Evolutionary conservation across 1,140 invertebrate species (phyloP), one percentile per base, ranked within the genome.

Genomic region (Caenorhabditis brenneri): DNA sequence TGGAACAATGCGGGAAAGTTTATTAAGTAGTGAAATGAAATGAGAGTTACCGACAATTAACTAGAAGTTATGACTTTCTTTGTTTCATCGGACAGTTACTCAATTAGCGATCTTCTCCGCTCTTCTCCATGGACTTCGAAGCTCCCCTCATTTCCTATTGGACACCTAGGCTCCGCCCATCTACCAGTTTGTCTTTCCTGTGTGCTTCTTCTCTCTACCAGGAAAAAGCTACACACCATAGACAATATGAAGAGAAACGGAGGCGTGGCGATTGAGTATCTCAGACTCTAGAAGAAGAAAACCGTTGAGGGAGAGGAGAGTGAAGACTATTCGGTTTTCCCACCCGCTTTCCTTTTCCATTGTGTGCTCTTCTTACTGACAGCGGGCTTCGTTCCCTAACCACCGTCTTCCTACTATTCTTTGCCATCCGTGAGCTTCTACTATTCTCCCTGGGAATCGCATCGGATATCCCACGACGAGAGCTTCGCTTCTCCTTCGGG

Each of bases 381-480:
- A 74, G 36, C 33, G 36, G 36, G 65, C 36, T 74, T 74, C 65
- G 33, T 74, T 74, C 65, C 10, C 15, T n/a, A n/a, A 74, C 2
- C 27, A 22, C 65, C 65, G 31, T 29, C 36, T 10, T 42, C 65
- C n/a, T 22, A 15, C 46, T 74, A n/a, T 46, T n/a, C 36, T 31
- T 46, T 15, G n/a, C 65, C 22, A 74, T 46, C 33, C 36, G 31
- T 7, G 19, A 39, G 36, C 65, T 74, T 74, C 65, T 74, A 74
- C 65, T 74, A 74, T 74, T 74, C 65, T 65, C 65, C 27, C 27
- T 74, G 65, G 65, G 65, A 74, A 74, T 74, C 65, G 58, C 58
- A 74, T 74, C 36, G 65, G 65, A 46, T 74, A 74, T 74, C 65
- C 65, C 65, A 74, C 65, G 65, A 74, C 65, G 65, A 65, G 58